Evolutionary conservation across 2,797 vertebrate species (phyloP), one percentile per base, ranked within the genome.

Genomic region (Tokudaia tokunoshimensis): DNA sequence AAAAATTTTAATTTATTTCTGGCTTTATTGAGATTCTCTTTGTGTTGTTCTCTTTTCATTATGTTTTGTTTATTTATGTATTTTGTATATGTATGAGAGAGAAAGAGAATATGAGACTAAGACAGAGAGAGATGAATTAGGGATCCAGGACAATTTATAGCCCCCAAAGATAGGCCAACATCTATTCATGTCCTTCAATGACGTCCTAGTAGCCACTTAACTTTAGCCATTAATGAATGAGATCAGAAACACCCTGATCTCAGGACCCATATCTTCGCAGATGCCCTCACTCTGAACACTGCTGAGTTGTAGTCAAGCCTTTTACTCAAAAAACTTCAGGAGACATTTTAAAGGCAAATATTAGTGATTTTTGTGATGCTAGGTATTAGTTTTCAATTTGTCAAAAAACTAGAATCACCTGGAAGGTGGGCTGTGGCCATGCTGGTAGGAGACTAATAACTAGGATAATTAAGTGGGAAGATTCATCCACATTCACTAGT

Each of bases 1-100:
- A 96, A 96, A 80, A 1, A 9, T 57, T 96, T 97, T 26, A 0
- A 0, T 94, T 75, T 89, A 61, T 80, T 34, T 96, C 61, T 82
- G 29, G 47, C 29, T 20, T 89, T 87, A 41, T 20, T 41, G 15
- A 88, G 26, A 74, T 41, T 41, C 20, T 87, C n/a, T 29, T 29
- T 47, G 37, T 26, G 9, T 57, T 87, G 4, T 31, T 57, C 12
- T 41, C 4, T 57, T 87, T 87, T 57, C 17, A 57, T 57, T 74
- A 57, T 29, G 13, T 57, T 74, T 87, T 72, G 17, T 72, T 72
- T 87, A 26, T 55, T 55, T 37, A 24, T n/a, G 19, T 14, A 72
- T 87, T 72, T 72, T 87, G 3, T 6, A 24, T 67, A 19, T 57
- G 22, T 81, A 9, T 47, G 26, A 6, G n/a, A 29, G 7, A 63